Percentiles rank a stretch among this genome's conserved stretches.
Conservation (phyloP, 2,113 vertebrate genomes). For the Isurus oxyrinchus region DNA sequence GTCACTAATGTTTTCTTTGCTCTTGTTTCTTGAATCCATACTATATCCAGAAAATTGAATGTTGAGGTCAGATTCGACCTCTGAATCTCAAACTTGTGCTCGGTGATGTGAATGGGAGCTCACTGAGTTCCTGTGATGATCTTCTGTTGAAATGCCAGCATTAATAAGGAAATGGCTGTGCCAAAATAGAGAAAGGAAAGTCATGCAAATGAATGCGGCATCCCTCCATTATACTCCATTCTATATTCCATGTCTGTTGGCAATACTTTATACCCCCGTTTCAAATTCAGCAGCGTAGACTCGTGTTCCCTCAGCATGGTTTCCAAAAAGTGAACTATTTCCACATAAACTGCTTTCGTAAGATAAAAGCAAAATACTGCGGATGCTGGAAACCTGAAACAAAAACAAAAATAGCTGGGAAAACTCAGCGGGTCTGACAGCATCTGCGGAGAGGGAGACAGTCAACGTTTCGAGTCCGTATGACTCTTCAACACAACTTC, state of each 20-base stretch:
- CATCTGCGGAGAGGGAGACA: too few relatives aligned
- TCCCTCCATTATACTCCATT: not conserved
- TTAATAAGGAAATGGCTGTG: not conserved
- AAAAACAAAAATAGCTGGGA: too few relatives aligned
- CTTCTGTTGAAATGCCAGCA: not conserved
- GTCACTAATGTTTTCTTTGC: not conserved
- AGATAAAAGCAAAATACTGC: too few relatives aligned
- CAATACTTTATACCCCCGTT: too few relatives aligned
- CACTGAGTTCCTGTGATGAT: not conserved
- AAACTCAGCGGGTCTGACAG: too few relatives aligned
- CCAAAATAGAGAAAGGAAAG: not conserved
- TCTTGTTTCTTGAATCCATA: not conserved
- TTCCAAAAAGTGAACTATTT: not conserved
- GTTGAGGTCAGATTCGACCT: not conserved
- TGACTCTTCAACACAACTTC: too few relatives aligned
- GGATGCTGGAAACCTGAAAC: too few relatives aligned
- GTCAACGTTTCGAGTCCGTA: too few relatives aligned
- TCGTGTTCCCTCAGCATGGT: not conserved
- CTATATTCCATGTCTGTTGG: not conserved
- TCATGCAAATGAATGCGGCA: not conserved
- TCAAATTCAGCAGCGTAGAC: not conserved
- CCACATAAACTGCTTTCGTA: not conserved
- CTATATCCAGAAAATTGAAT: not conserved
- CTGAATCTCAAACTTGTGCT: not conserved
- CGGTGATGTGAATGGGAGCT: not conserved